Evolutionary conservation across 2,113 vertebrate genomes (phyloP).

Genomic region (Phalacrocorax carbo): DNA sequence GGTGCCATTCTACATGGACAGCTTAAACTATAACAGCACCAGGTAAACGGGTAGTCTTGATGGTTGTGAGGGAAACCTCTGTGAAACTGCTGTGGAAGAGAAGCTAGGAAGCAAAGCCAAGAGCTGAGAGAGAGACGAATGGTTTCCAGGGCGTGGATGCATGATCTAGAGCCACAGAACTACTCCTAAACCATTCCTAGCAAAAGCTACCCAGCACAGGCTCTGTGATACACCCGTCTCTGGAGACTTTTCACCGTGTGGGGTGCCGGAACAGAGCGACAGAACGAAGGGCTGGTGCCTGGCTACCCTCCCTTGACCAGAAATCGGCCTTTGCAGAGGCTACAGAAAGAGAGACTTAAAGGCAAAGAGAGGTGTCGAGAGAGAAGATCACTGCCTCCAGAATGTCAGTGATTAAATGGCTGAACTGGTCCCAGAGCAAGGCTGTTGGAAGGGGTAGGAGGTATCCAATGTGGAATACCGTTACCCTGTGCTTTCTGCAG

Average conservation of each 20-base stretch:
- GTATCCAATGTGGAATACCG: not conserved
- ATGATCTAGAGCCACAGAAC: not conserved
- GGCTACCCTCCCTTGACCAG: not conserved
- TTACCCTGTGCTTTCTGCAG: not conserved
- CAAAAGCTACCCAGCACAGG: not conserved
- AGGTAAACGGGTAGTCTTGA: conserved; percentile 31
- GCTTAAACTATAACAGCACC: conserved; percentile 24
- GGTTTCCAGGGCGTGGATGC: not conserved
- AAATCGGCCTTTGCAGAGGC: not conserved
- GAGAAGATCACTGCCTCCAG: not conserved
- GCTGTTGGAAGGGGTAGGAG: not conserved
- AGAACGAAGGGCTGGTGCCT: not conserved
- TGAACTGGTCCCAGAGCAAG: not conserved
- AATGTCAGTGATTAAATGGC: not conserved
- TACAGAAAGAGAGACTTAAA: not conserved
- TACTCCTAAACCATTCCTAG: not conserved
- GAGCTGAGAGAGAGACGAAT: not conserved
- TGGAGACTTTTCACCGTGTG: not conserved
- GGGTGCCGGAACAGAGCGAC: not conserved
- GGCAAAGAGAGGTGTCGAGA: not conserved
- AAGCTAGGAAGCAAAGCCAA: not conserved
- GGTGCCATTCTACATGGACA: conserved; percentile 67
- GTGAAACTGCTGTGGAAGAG: not conserved
- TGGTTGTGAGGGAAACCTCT: not conserved
- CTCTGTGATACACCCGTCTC: not conserved